Conservation (phyloP, 35 echinoderm and acorn worm genomes). For the Eucidaris tribuloides region DNA sequence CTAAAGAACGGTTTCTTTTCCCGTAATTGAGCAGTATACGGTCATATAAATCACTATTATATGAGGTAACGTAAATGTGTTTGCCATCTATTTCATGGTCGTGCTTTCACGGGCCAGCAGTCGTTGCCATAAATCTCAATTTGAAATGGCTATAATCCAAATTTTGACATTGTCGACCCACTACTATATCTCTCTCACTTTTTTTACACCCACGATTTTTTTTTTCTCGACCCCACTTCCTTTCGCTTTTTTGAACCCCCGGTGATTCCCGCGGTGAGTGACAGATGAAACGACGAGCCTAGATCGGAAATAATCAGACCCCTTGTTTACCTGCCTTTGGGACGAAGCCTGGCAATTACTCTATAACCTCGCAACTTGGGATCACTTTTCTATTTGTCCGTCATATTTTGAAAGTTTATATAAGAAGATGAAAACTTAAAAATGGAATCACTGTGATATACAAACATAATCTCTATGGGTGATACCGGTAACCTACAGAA, state of each 20-base stretch:
- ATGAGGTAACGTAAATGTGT: slow-evolving; percentile 30
- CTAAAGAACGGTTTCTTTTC: not conserved
- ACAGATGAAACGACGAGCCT: slow-evolving; percentile 2
- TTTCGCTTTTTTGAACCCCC: slow-evolving; percentile 3
- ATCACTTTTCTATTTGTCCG: too few species aligned
- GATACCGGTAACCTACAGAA: too few species aligned
- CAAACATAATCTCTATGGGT: too few species aligned
- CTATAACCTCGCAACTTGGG: too few species aligned
- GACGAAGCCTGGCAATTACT: not conserved
- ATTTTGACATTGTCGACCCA: slow-evolving; percentile 22
- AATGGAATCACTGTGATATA: too few species aligned
- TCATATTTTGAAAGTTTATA: too few species aligned
- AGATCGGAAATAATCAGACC: slow-evolving; percentile 25
- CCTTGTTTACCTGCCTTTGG: slow-evolving; percentile 17
- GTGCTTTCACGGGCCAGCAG: not conserved
- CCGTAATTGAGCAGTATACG: slow-evolving; percentile 7
- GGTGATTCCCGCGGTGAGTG: slow-evolving; percentile 1
- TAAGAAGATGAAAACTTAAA: too few species aligned
- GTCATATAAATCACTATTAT: slow-evolving; percentile 4
- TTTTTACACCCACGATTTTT: not conserved
- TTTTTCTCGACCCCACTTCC: not conserved
- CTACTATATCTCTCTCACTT: slow-evolving; percentile 5
- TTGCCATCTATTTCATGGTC: slow-evolving; percentile 36
- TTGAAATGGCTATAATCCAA: slow-evolving; percentile 6
- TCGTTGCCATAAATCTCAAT: slow-evolving; percentile 7